Evolutionary conservation across 2,113 vertebrate species (phyloP).

Genomic region (Propithecus coquereli): DNA sequence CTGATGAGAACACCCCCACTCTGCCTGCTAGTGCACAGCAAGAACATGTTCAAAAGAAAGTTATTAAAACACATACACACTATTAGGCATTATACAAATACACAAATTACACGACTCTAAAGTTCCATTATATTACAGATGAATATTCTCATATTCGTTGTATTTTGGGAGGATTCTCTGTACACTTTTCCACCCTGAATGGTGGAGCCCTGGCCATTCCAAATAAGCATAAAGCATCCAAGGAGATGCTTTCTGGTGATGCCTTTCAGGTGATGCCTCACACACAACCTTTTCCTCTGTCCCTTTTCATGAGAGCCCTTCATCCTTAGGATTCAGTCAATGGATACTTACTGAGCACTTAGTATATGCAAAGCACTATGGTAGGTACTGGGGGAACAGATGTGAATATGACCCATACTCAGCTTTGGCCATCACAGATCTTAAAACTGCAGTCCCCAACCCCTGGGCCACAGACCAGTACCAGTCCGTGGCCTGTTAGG

Average conservation of each 20-base stretch:
- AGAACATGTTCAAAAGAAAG: neutral
- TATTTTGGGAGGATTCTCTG: neutral
- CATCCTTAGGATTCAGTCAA: neutral
- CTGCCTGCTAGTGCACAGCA: neutral
- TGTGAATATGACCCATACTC: neutral
- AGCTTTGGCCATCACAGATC: neutral
- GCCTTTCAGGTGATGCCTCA: neutral
- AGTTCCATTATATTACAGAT: neutral
- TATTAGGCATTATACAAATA: neutral
- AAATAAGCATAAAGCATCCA: neutral
- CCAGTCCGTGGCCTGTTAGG: no score
- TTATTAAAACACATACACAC: neutral
- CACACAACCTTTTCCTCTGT: neutral
- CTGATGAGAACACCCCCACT: neutral
- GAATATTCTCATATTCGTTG: neutral
- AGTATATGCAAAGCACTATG: neutral
- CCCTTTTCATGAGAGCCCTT: neutral
- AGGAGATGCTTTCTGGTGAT: neutral
- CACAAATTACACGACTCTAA: neutral
- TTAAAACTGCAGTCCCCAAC: neutral
- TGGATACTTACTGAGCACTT: neutral
- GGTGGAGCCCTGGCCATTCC: neutral
- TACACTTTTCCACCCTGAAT: neutral
- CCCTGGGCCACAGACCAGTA: no score
- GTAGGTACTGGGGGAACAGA: neutral